Evolutionary conservation across 2,113 vertebrate species (phyloP), one percentile per base, ranked within the genome.

Genomic region (Malurus alboscapulatus): DNA sequence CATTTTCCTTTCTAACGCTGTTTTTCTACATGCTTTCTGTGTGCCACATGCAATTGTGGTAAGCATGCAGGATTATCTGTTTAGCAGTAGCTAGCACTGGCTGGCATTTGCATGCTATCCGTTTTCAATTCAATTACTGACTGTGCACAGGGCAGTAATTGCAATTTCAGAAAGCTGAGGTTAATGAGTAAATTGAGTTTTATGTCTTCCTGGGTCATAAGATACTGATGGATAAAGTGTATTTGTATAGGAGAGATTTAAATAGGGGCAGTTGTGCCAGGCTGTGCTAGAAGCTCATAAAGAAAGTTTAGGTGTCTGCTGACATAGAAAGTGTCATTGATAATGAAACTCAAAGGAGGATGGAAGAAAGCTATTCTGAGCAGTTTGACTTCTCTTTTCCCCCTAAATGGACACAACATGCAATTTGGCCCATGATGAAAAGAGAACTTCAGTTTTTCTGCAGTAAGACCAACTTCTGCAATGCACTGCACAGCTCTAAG

Each of bases 181-280:
- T 93, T 96, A 93, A 96, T 89, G 71, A 94, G 34, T 91, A 89
- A 93, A 92, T 93, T 78, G 75, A 87, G 71, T 82, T 87, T 94
- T 91, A 66, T 73, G 54, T 61, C 62, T 93, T 92, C 82, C 81
- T 69, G 71, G 78, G 55, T 89, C 74, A 51, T 66, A 72, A 75
- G 84, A 91, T 75, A 59, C 45, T 71, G 53, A 79, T 3, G 26
- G 45, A 54, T 75, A 75, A 68, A 88, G 82, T 65, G 38, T 40
- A 25, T 82, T 87, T 78, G 65, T 54, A 7, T 68, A 79, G 66
- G 34, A 57, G 13, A 59, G 26, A 59, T 55, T 30, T 73, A 69
- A 91, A 62, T 36, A 3, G 4, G 62, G 19, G 38, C 12, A 2
- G 47, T 88, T 93, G 26, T 80, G 26, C 44, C 66, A 38, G 51